Evolutionary conservation across 2,797 vertebrate species (phyloP), one percentile per base, ranked within the genome.

Genomic region (Sebastiscus albofasciatus): DNA sequence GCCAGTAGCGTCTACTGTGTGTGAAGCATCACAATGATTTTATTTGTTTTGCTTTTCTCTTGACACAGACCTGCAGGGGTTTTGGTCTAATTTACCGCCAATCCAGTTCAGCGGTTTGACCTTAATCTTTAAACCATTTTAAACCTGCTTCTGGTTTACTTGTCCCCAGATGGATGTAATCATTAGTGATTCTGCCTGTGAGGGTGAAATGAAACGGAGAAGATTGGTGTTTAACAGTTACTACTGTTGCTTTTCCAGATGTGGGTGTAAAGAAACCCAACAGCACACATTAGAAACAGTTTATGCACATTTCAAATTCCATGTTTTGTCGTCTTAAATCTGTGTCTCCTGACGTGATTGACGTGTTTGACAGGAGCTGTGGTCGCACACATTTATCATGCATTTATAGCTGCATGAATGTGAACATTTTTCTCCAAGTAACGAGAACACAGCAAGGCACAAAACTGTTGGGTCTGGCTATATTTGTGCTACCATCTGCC

Each of bases 111-210:
- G 6, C 8, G 39, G 36, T 33, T 68, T 77, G 67, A 78, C 77
- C 74, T 66, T 61, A 59, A 77, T 78, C 70, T 70, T 69, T 33
- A 80, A 83, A 79, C 31, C 46, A 18, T 80, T 80, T 66, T 9
- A 87, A 75, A 60, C 20, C 79, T 73, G 55, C 69, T 60, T 59
- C 27, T 80, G 65, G 67, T 75, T 75, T 64, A 59, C 67, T 66
- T 26, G 66, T 78, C 66, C 79, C 72, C n/a, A 33, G 49, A 73
- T 79, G 52, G 79, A 76, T 77, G 26, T 36, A 59, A 71, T 81
- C 75, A 81, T 82, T 80, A 76, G 52, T 1, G 16, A 67, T 60
- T 69, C 70, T 79, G 71, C 80, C 54, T 79, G 71, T 72, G 42
- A 72, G 36, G 24, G n/a, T 67, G 49, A 74, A 81, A 52, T 42